Percentiles rank a stretch among this genome's conserved stretches.
Evolutionary conservation across 1,140 invertebrate genomes (phyloP).

Genomic region (Heliconius hermathena): DNA sequence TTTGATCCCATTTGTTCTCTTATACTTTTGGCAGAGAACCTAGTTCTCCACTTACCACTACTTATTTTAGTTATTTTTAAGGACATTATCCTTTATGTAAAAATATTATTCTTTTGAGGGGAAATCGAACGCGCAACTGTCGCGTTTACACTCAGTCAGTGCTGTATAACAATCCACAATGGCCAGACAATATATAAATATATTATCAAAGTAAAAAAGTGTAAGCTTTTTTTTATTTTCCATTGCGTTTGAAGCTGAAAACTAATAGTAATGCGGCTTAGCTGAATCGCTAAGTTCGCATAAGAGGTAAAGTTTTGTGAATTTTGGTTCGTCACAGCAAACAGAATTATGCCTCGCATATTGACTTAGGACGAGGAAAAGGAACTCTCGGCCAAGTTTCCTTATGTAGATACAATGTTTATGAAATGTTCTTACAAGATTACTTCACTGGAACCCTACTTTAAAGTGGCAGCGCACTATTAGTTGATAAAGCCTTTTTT

Average conservation of each 20-base stretch:
- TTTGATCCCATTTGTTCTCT: no score
- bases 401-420: background rate
- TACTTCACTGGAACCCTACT: background rate
- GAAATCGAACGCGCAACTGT: no score
- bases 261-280: background rate
- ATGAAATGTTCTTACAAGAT: conserved; percentile 9
- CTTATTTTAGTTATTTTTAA: no score
- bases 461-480: background rate
- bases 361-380: conserved; percentile 9
- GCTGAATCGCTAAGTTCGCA: background rate
- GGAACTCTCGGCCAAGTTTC: background rate
- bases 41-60: no score
- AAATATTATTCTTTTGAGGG: no score
- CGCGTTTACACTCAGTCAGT: no score
- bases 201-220: no score
- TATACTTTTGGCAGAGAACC: no score
- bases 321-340: background rate
- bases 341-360: background rate
- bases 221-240: background rate
- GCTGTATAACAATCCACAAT: no score
- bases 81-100: no score
- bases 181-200: no score
- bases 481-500: no score
- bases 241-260: background rate
- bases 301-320: background rate